Evolutionary conservation across 2,113 vertebrate species (phyloP), one percentile per base, ranked within the genome.

Genomic region (Chloebia gouldiae): DNA sequence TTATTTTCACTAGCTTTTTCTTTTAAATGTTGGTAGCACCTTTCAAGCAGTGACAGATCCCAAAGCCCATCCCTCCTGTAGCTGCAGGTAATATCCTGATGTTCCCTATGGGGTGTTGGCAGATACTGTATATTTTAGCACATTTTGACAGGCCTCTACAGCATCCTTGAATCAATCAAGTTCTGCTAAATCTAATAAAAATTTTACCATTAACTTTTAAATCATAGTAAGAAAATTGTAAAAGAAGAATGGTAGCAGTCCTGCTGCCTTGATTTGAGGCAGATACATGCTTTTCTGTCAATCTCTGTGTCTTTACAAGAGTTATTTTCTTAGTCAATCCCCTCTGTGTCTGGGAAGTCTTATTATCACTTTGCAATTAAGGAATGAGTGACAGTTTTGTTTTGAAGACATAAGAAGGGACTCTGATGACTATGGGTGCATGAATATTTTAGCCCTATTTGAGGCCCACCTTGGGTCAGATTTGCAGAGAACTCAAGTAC

Each of bases 71-170:
- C 81, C 81, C 54, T 92, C 86, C 68, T 44, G 30, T 86, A 82
- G 92, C 92, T 96, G 60, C 96, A 96, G 94, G 93, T 97, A 92
- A 94, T 77, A 93, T 95, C 90, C 77, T 93, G 80, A 93, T 93
- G 86, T 92, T 95, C 63, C 45, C 65, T 68, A 28, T 69, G 79
- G 77, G 76, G 93, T 96, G 89, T 95, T 97, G 94, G 81, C 92
- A 97, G 83, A 37, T 93, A 73, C 70, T 86, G 88, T 92, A 95
- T 95, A 94, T 94, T 97, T 97, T 97, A 97, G 71, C 96, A 96
- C 94, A 79, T 97, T 96, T 77, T 96, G 85, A 96, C 93, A 94
- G 70, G 85, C 44, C 82, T 94, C 81, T 86, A 90, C 49, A 88
- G 86, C 71, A 81, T 80, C 69, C 86, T 57, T 88, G 73, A 96